Evolutionary conservation across 92 coral and sea anemone genomes (phyloP), one percentile per base, ranked within the genome.

Genomic region (Chrysogorgia sp.): DNA sequence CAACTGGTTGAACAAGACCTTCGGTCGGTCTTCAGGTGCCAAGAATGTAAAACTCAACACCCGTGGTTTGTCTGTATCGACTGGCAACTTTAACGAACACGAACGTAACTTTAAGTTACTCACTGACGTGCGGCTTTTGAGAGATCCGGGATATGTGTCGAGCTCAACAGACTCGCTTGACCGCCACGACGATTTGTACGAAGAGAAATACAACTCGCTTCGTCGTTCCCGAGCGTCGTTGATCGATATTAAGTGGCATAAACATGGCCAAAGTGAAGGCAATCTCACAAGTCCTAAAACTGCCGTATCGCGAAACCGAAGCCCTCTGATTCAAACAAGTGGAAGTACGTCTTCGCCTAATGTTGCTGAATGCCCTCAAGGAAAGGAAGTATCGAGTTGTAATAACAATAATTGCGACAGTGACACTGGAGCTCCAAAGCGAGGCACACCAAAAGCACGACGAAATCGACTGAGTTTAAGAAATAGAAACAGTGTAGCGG

Each of bases 181-280:
- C 10, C 32, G 63, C 7, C 3, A 52, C 20, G 63, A 57, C 1
- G 53, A 69, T 69, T 49, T 69, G 23, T 34, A 65, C 7, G 59
- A 40, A 40, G 77, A 78, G n/a, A 88, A 85, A 80, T 86, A 91
- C 60, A 74, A 89, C 52, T 91, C 97, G 26, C 68, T 91, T 72
- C 85, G 88, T 65, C 90, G 97, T 29, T 91, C 97, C 8, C 85
- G 88, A 35, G 90, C 90, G 7, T 76, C 88, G 0, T 64, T 91
- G 65, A 63, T 91, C 20, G 79, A 72, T 17, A 72, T 72, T 2
- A 72, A 43, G 28, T 72, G 79, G 79, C 64, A 72, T 56, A 72
- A 72, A 24, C 66, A 72, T 32, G 65, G 48, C n/a, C 33, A 56
- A 32, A 72, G 79, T 41, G 65, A 32, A 53, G 79, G 65, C 23